These are phyloP conservation scores for Monochamus alternatus DNA, from an alignment of 2,888 invertebrate genomes.

Conservation along the genomic window DNA sequence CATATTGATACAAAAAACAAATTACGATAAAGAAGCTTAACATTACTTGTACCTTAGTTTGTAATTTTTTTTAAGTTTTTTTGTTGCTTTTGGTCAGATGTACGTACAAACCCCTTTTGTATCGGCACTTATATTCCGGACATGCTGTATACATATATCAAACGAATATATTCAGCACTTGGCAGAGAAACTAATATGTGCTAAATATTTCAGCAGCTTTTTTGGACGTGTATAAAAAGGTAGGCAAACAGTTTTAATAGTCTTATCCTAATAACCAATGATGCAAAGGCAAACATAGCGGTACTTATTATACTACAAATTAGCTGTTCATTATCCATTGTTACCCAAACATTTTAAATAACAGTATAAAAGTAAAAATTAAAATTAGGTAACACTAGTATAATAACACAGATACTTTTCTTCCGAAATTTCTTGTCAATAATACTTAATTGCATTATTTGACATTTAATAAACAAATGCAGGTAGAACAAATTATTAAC, in stretches of 20 bases:
- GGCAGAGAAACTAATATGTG: not conserved
- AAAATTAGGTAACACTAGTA: constrained; percentile 5
- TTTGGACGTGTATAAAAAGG: constrained; percentile 9
- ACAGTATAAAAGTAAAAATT: constrained; percentile 22
- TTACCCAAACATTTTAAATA: constrained; percentile 3
- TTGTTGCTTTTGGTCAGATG: no score
- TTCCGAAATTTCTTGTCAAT: not conserved
- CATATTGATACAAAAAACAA: no score
- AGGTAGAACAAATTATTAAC: no score
- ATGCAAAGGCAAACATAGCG: constrained; percentile 17
- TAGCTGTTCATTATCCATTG: not conserved
- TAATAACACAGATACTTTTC: not conserved
- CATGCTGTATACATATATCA: no score
- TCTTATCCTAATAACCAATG: constrained; percentile 8
- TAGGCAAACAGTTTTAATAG: constrained; percentile 23
- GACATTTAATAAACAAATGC: no score
- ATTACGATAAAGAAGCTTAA: no score
- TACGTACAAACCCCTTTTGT: no score
- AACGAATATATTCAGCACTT: not conserved
- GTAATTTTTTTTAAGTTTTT: no score
- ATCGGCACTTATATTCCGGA: no score
- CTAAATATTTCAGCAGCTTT: constrained; percentile 2
- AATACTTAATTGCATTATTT: no score
- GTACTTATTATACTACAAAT: constrained; percentile 25
- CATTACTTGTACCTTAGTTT: no score